phyloP scores from a whole-genome alignment of 2,797 vertebrate genomes.

The Acanthurus tractus region DNA sequence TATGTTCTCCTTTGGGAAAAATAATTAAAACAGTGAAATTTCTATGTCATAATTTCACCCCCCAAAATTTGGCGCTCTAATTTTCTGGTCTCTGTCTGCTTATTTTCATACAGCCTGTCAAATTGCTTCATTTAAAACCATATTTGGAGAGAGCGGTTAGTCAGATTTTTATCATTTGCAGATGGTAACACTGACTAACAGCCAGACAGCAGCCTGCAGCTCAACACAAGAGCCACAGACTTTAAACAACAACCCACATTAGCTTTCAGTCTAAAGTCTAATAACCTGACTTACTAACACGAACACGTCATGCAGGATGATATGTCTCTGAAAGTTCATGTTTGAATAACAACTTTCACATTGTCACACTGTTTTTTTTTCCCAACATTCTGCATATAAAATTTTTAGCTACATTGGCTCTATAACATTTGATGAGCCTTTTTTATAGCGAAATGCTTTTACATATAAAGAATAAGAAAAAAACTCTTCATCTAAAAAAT shows the following conservation, averaged over 20 bases:
- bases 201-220: background rate
- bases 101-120: background rate
- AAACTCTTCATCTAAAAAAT: slow-evolving; percentile 36
- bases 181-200: background rate
- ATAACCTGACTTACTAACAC: background rate
- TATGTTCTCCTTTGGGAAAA: background rate
- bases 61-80: too few relatives aligned
- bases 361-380: slow-evolving; percentile 12
- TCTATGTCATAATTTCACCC: background rate
- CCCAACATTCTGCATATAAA: too few relatives aligned
- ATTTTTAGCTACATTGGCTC: background rate
- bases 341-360: background rate
- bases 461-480: slow-evolving; percentile 18
- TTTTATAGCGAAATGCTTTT: too few relatives aligned
- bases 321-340: slow-evolving; percentile 17
- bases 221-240: background rate
- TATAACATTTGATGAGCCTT: too few relatives aligned
- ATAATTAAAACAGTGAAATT: background rate
- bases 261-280: background rate
- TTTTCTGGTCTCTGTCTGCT: background rate
- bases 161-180: background rate
- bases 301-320: too few relatives aligned
- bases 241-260: too few relatives aligned
- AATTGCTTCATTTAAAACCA: background rate
- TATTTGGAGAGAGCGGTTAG: background rate